phyloP scores from a whole-genome alignment of 2,113 vertebrate species.

The Thamnophis sirtalis region DNA sequence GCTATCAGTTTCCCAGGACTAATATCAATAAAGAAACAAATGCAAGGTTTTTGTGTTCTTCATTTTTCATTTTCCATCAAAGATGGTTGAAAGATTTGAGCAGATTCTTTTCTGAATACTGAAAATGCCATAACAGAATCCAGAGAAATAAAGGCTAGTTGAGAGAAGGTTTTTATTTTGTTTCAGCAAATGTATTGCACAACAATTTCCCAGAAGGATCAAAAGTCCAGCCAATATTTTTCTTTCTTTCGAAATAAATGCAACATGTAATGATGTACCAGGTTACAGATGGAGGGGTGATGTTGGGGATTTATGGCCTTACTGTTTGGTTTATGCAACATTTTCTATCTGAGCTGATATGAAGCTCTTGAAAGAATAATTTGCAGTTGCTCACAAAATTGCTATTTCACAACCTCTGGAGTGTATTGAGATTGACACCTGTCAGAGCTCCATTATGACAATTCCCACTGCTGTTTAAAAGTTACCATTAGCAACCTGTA shows the following conservation, averaged over 20 bases:
- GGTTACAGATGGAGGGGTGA: background rate
- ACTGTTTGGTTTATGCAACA: background rate
- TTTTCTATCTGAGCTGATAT: background rate
- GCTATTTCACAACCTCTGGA: background rate
- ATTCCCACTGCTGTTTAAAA: background rate
- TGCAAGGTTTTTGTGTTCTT: background rate
- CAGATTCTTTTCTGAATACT: background rate
- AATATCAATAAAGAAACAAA: background rate
- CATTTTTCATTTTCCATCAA: background rate
- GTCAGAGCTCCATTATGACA: background rate
- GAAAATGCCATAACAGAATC: background rate
- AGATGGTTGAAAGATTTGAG: background rate
- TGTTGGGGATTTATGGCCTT: background rate
- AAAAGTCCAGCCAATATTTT: background rate
- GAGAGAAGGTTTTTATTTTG: background rate
- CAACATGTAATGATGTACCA: background rate
- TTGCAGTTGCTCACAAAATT: background rate
- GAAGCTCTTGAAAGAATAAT: background rate
- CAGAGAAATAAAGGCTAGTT: background rate
- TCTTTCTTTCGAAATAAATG: background rate
- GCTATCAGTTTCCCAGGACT: background rate
- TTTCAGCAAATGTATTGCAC: background rate
- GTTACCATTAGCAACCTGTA: background rate
- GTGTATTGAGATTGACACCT: background rate
- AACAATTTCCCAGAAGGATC: slow-evolving; percentile 6